Conservation (phyloP, 2,888 invertebrate species). For the Sinodicranocentrus sp. region DNA sequence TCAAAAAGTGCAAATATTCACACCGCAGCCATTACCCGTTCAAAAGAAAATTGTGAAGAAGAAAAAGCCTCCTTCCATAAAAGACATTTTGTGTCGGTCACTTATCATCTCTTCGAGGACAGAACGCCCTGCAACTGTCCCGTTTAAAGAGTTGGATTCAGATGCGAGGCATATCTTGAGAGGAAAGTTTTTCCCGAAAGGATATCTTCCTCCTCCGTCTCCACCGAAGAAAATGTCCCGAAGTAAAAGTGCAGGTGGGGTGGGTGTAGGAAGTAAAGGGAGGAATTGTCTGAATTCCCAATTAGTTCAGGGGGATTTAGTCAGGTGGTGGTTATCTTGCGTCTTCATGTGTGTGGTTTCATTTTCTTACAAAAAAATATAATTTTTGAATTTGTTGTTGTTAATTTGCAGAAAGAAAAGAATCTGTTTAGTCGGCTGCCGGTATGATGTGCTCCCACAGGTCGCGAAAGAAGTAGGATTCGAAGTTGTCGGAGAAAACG, state of each 20-base stretch:
- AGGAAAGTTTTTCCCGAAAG: conserved; percentile 36
- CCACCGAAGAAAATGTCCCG: background rate
- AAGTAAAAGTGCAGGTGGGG: background rate
- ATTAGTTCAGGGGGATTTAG: no score
- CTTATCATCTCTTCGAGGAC: background rate
- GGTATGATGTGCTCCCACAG: conserved; percentile 86
- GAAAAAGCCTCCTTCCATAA: background rate
- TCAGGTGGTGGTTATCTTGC: conserved; percentile 9
- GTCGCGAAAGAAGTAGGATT: conserved; percentile 86
- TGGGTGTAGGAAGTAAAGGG: background rate
- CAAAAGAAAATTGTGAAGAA: no score
- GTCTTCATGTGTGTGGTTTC: no score
- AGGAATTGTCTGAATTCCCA: no score
- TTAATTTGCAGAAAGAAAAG: conserved; percentile 45
- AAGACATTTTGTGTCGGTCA: background rate
- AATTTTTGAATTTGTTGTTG: background rate
- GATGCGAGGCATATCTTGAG: conserved; percentile 25
- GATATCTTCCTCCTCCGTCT: background rate
- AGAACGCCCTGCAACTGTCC: background rate
- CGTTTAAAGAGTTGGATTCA: conserved; percentile 14
- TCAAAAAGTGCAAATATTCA: background rate
- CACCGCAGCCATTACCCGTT: background rate
- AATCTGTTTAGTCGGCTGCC: conserved; percentile 85
- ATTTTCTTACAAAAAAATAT: no score
- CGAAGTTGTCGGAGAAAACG: conserved; percentile 88